These are phyloP conservation scores for Stenopsyche tienmushanensis DNA, from an alignment of 1,140 invertebrate species.

Conservation along the genomic window DNA sequence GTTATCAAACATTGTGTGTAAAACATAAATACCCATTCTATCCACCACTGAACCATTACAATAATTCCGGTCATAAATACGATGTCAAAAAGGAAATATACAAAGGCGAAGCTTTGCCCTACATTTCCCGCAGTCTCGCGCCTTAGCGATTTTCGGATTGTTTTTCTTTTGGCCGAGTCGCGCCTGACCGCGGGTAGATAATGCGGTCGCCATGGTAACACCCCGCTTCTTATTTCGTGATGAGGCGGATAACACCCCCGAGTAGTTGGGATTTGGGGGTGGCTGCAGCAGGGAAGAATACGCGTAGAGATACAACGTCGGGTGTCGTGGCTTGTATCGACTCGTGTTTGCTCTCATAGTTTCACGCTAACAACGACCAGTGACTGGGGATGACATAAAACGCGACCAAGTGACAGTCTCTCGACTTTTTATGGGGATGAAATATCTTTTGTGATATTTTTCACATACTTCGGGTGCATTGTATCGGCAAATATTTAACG, in stretches of 20 bases:
- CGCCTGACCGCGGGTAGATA: slow-evolving; percentile 41
- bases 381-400: slow-evolving; percentile 7
- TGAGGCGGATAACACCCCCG: too few species aligned
- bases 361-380: neutral
- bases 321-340: slow-evolving; percentile 2
- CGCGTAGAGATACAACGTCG: neutral
- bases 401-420: slow-evolving; percentile 1
- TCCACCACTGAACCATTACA: neutral
- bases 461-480: too few species aligned
- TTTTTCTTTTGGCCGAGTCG: slow-evolving; percentile 4
- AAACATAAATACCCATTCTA: neutral
- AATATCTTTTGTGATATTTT: too few species aligned
- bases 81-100: neutral
- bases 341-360: slow-evolving; percentile 10
- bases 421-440: too few species aligned
- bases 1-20: too few species aligned
- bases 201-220: slow-evolving; percentile 40
- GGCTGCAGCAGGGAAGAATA: slow-evolving; percentile 1
- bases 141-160: neutral
- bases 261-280: neutral
- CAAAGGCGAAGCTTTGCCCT: too few species aligned
- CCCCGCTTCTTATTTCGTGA: slow-evolving; percentile 28
- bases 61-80: neutral
- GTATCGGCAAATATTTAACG: too few species aligned
- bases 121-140: too few species aligned